phyloP scores from a whole-genome alignment of 2,888 invertebrate genomes.

The Rambutsinella grinnellia region DNA sequence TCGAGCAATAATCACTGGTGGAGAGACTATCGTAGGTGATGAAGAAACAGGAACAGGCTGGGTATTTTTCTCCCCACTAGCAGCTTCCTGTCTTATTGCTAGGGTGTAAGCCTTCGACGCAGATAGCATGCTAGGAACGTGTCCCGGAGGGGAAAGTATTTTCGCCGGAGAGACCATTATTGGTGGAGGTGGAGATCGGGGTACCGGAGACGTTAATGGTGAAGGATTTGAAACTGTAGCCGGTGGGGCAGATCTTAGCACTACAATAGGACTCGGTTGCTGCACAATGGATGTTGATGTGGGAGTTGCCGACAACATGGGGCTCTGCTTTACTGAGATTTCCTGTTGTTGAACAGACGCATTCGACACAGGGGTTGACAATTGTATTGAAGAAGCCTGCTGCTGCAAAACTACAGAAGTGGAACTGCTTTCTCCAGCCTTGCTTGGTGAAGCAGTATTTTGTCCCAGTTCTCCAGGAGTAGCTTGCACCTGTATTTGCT shows the following conservation, averaged over 20 bases:
- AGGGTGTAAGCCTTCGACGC: neutral
- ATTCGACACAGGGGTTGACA: constrained; percentile 5
- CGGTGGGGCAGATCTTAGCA: constrained; percentile 18
- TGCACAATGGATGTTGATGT: neutral
- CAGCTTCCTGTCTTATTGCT: neutral
- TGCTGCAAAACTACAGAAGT: constrained; percentile 5
- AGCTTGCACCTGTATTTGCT: constrained; percentile 90
- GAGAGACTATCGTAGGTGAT: neutral
- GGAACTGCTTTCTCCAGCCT: neutral
- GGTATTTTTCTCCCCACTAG: neutral
- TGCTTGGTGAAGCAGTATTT: constrained; percentile 57
- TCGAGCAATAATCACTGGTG: constrained; percentile 15
- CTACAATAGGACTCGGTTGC: constrained; percentile 22
- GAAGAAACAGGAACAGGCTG: neutral
- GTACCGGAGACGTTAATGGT: constrained; percentile 1
- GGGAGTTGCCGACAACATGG: constrained; percentile 5
- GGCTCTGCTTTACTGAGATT: neutral
- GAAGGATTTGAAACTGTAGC: neutral
- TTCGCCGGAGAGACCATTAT: constrained; percentile 32
- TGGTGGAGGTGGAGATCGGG: constrained; percentile 31
- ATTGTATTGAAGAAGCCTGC: neutral
- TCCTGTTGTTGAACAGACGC: neutral
- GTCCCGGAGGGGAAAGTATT: constrained; percentile 22
- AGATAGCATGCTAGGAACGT: constrained; percentile 13
- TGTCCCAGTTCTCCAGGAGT: constrained; percentile 59